Conservation (phyloP, 2,797 vertebrate species). For the Luscinia luscinia region DNA sequence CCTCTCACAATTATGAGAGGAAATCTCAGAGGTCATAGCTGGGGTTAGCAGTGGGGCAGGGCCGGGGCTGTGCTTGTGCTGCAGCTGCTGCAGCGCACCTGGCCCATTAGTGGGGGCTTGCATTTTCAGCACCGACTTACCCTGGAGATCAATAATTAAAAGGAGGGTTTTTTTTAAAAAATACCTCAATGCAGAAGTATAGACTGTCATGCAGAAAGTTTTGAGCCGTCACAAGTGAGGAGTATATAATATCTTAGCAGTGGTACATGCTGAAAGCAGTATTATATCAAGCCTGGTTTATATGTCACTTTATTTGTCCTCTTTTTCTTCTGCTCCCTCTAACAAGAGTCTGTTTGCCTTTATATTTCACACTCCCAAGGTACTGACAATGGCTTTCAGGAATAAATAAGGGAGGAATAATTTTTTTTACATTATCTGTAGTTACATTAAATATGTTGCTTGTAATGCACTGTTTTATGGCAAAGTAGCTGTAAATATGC, state of each 20-base stretch:
- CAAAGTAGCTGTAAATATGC: background rate
- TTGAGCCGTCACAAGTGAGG: background rate
- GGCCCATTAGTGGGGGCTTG: slow-evolving; percentile 37
- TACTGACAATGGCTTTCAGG: background rate
- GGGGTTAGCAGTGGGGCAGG: slow-evolving; percentile 28
- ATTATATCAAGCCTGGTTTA: slow-evolving; percentile 3
- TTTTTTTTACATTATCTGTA: background rate
- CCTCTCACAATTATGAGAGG: slow-evolving; percentile 27
- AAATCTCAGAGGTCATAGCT: slow-evolving; percentile 40
- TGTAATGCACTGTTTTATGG: background rate
- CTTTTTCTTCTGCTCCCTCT: slow-evolving; percentile 4
- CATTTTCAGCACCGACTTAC: slow-evolving; percentile 27
- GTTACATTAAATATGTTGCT: background rate
- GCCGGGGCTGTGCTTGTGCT: background rate
- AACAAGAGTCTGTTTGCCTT: slow-evolving; percentile 10
- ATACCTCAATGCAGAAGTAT: background rate
- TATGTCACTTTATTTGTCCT: background rate
- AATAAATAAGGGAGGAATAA: slow-evolving; percentile 12
- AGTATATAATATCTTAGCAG: slow-evolving; percentile 18
- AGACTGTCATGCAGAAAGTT: slow-evolving; percentile 6
- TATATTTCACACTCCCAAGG: slow-evolving; percentile 20
- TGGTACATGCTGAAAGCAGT: slow-evolving; percentile 9
- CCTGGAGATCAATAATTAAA: slow-evolving; percentile 67
- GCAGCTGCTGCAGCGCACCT: slow-evolving; percentile 58
- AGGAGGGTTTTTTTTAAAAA: background rate